phyloP scores from a whole-genome alignment of 2,113 vertebrate genomes.

The Psittacara wagleri region DNA sequence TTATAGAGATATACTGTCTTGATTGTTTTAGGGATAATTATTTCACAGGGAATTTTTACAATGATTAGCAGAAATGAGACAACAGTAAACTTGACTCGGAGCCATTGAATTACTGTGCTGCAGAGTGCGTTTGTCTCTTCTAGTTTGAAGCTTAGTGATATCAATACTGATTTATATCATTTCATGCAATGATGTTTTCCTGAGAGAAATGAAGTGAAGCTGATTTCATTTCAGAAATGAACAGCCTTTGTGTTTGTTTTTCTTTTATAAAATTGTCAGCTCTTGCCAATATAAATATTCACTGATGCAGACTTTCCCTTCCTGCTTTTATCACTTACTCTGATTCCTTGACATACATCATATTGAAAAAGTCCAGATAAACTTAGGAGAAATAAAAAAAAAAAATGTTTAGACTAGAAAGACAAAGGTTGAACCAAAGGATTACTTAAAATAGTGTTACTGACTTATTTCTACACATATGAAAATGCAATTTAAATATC shows the following conservation, averaged over 20 bases:
- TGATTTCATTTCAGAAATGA: slow-evolving; percentile 76
- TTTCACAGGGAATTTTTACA: slow-evolving; percentile 76
- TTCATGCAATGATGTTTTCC: slow-evolving; percentile 65
- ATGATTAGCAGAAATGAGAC: slow-evolving; percentile 76
- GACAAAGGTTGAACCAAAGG: slow-evolving; percentile 53
- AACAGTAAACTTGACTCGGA: slow-evolving; percentile 74
- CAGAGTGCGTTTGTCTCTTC: slow-evolving; percentile 61
- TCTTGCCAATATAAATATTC: slow-evolving; percentile 82
- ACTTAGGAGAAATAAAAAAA: slow-evolving; percentile 50
- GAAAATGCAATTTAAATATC: slow-evolving; percentile 34
- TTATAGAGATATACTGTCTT: slow-evolving; percentile 78
- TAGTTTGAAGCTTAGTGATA: slow-evolving; percentile 55
- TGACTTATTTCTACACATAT: slow-evolving; percentile 34
- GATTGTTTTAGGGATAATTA: slow-evolving; percentile 86
- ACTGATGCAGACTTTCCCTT: slow-evolving; percentile 78
- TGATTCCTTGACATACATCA: slow-evolving; percentile 66
- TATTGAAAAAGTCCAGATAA: slow-evolving; percentile 74
- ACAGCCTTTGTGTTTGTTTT: slow-evolving; percentile 74
- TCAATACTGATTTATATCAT: slow-evolving; percentile 70
- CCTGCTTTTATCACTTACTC: slow-evolving; percentile 72
- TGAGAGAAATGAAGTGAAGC: slow-evolving; percentile 66
- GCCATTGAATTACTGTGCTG: slow-evolving; percentile 60
- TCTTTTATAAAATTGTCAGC: slow-evolving; percentile 72
- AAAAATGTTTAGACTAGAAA: slow-evolving; percentile 69
- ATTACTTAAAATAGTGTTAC: slow-evolving; percentile 48